Percentiles rank a stretch among this genome's conserved stretches.
phyloP scores from a whole-genome alignment of 2,113 vertebrate genomes.

The Oreocharis arfaki region DNA sequence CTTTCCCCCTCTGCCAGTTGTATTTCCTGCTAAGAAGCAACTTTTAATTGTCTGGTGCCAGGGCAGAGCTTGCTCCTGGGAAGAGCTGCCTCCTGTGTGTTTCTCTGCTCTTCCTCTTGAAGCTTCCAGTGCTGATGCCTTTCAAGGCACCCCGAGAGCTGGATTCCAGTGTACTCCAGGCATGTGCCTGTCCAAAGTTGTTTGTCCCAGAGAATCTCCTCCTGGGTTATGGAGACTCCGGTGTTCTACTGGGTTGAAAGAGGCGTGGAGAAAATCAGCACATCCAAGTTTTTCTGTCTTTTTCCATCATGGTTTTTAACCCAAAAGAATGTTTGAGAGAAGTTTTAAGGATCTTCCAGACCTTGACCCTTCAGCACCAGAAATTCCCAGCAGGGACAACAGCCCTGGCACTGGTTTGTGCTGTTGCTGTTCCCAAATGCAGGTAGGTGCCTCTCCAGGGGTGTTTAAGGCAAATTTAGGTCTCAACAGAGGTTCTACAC shows the following conservation, averaged over 20 bases:
- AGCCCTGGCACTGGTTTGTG: background rate
- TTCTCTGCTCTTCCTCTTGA: background rate
- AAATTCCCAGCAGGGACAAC: background rate
- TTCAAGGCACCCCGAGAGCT: background rate
- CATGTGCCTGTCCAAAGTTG: background rate
- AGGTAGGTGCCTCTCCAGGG: accelerated
- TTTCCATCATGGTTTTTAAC: background rate
- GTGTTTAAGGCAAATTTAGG: background rate
- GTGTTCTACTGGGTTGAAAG: background rate
- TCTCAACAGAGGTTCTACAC: background rate
- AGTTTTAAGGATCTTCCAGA: background rate
- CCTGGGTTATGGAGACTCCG: background rate
- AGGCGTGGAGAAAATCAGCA: background rate
- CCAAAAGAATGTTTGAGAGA: background rate
- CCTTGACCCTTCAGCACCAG: background rate
- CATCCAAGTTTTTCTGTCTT: background rate
- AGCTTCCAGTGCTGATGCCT: background rate
- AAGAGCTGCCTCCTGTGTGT: background rate
- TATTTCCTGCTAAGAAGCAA: background rate
- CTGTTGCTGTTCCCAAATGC: background rate
- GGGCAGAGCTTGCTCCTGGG: background rate
- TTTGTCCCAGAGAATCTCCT: background rate
- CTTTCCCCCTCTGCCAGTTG: background rate
- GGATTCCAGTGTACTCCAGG: background rate
- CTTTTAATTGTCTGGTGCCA: background rate